These are phyloP conservation scores for Sander lucioperca DNA, from an alignment of 2,113 vertebrate genomes.

Conservation along the genomic window DNA sequence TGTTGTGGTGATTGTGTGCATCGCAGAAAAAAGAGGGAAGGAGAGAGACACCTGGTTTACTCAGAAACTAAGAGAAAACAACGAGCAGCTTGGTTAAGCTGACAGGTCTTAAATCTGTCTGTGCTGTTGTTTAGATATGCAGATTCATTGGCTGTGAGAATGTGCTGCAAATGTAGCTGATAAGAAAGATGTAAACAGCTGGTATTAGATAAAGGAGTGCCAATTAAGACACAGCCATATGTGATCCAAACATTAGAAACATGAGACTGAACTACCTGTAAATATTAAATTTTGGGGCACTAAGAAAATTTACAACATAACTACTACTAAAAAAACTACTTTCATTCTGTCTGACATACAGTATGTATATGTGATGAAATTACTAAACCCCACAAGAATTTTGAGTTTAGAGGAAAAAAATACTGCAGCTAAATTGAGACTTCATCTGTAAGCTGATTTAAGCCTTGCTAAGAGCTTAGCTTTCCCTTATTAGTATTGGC, in stretches of 20 bases:
- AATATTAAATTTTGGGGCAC: not conserved
- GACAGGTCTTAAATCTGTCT: constrained; percentile 52
- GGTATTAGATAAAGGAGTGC: constrained; percentile 34
- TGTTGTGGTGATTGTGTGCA: not conserved
- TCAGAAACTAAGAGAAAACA: constrained; percentile 25
- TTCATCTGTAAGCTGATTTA: constrained; percentile 76
- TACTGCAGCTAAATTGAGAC: constrained; percentile 67
- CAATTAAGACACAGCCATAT: constrained; percentile 37
- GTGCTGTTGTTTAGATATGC: constrained; percentile 42
- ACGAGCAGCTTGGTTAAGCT: constrained; percentile 47
- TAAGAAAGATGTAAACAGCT: constrained; percentile 46
- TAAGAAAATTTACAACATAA: constrained; percentile 5
- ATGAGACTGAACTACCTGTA: constrained; percentile 1
- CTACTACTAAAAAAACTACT: too few species aligned
- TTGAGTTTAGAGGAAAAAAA: constrained; percentile 52
- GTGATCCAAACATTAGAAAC: constrained; percentile 33
- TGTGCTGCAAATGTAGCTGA: constrained; percentile 31
- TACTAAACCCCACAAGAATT: constrained; percentile 67
- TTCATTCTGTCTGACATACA: constrained; percentile 62
- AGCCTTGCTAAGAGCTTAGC: constrained; percentile 73
- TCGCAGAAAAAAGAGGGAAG: not conserved
- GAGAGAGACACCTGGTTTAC: constrained; percentile 15
- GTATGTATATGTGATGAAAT: constrained; percentile 65
- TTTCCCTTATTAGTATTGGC: constrained; percentile 69
- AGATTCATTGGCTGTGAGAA: constrained; percentile 45